Conservation (phyloP, 1,140 invertebrate species). For the Anastrepha ludens region DNA sequence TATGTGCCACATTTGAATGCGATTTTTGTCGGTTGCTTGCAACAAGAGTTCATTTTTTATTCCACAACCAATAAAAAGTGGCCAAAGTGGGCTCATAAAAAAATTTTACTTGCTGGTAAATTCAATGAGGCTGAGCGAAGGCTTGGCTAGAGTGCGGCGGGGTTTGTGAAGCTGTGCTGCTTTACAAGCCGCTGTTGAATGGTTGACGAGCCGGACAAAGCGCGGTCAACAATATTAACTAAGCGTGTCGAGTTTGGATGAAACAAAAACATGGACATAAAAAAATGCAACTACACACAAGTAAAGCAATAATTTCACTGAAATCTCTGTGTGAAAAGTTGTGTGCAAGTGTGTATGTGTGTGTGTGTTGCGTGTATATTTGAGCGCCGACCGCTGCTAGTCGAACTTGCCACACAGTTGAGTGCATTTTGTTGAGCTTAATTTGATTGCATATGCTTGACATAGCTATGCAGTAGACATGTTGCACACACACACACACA, state of each 20-base stretch:
- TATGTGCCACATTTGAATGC: conserved; percentile 49
- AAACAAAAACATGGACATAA: neutral
- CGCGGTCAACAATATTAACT: conserved; percentile 36
- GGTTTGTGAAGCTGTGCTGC: neutral
- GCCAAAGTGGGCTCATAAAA: conserved; percentile 45
- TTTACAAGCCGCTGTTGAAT: neutral
- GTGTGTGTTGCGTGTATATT: neutral
- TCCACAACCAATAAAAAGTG: conserved; percentile 31
- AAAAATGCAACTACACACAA: neutral
- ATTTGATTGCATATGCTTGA: conserved; percentile 52
- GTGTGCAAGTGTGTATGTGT: neutral
- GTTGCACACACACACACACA: neutral
- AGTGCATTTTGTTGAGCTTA: conserved; percentile 37
- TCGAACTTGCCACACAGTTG: conserved; percentile 12
- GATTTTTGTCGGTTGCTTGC: conserved; percentile 40
- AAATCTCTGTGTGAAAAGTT: neutral
- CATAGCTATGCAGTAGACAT: conserved; percentile 45
- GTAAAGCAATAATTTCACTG: conserved; percentile 29
- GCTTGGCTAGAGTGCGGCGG: neutral
- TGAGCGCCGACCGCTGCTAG: neutral
- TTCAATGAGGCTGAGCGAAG: neutral
- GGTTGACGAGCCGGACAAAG: neutral
- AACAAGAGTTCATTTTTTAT: conserved; percentile 41
- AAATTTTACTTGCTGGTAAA: conserved; percentile 10
- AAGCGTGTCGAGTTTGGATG: neutral